These are phyloP conservation scores for Nyctalus aviator DNA, from an alignment of 2,797 vertebrate species.

Conservation along the genomic window DNA sequence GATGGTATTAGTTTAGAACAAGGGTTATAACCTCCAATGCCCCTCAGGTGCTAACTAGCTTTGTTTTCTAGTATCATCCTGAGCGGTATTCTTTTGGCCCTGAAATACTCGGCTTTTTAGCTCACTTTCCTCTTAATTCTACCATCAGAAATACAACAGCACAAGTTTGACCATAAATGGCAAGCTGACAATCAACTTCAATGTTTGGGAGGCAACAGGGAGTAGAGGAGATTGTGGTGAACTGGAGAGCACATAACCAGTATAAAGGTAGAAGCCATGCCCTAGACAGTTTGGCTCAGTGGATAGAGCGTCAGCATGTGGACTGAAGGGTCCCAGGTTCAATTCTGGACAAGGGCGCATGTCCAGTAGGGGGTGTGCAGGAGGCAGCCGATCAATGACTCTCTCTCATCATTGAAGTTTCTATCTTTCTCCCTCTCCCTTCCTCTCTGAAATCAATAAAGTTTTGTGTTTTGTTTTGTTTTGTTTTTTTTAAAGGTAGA, in stretches of 20 bases:
- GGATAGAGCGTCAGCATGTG: no score
- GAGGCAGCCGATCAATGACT: no score
- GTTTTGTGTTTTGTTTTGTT: no score
- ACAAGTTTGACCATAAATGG: not conserved
- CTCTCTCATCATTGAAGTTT: no score
- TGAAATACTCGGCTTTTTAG: not conserved
- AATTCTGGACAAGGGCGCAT: no score
- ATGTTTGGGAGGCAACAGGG: not conserved
- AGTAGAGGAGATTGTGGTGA: not conserved
- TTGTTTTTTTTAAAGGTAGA: no score
- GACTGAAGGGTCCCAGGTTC: no score
- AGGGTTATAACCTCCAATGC: not conserved
- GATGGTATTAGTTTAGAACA: not conserved
- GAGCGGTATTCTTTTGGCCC: slow-evolving; percentile 3
- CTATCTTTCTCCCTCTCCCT: no score
- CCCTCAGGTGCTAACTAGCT: not conserved
- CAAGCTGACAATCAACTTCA: not conserved
- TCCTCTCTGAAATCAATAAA: no score
- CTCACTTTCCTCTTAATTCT: slow-evolving; percentile 13
- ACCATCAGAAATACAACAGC: not conserved
- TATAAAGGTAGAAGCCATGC: not conserved
- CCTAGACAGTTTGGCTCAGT: no score
- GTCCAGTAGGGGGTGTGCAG: no score
- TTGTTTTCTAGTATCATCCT: not conserved
- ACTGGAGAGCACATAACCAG: not conserved